These are phyloP conservation scores for Nymphalis urticae DNA, from an alignment of 2,888 invertebrate species.

Conservation along the genomic window DNA sequence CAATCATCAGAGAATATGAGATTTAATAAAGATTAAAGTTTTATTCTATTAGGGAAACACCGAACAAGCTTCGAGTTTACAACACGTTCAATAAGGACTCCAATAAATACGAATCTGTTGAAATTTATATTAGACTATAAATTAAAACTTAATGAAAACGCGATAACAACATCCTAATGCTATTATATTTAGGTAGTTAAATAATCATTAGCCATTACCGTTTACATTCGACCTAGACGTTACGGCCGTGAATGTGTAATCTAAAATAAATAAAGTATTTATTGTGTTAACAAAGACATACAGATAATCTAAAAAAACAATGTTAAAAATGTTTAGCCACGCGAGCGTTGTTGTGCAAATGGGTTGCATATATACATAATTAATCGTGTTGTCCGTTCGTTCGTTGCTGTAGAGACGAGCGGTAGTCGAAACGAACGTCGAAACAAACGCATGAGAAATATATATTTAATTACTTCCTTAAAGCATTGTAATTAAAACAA, in stretches of 20 bases:
- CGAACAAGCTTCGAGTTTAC: too few species aligned
- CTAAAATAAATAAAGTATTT: constrained; percentile 17
- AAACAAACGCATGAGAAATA: not conserved
- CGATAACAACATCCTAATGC: not conserved
- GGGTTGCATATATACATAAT: constrained; percentile 26
- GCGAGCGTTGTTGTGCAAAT: constrained; percentile 32
- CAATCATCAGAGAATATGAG: too few species aligned
- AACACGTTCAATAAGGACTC: too few species aligned
- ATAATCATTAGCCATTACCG: constrained; percentile 14
- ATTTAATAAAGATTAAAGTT: too few species aligned
- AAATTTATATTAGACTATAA: not conserved
- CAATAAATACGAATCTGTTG: too few species aligned
- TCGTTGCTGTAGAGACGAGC: constrained; percentile 27
- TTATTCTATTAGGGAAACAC: too few species aligned
- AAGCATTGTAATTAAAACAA: too few species aligned
- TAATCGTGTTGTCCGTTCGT: constrained; percentile 32
- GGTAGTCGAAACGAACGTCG: too few species aligned
- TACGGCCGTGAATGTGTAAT: constrained; percentile 9
- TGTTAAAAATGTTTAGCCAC: constrained; percentile 30
- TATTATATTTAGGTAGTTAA: not conserved
- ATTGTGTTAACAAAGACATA: constrained; percentile 27
- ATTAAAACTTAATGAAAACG: not conserved
- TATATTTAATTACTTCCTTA: not conserved
- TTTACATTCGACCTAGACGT: constrained; percentile 3
- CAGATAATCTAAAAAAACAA: constrained; percentile 22